These are phyloP conservation scores for Drosophila prostipennis DNA, from an alignment of 2,888 invertebrate genomes.

Conservation along the genomic window DNA sequence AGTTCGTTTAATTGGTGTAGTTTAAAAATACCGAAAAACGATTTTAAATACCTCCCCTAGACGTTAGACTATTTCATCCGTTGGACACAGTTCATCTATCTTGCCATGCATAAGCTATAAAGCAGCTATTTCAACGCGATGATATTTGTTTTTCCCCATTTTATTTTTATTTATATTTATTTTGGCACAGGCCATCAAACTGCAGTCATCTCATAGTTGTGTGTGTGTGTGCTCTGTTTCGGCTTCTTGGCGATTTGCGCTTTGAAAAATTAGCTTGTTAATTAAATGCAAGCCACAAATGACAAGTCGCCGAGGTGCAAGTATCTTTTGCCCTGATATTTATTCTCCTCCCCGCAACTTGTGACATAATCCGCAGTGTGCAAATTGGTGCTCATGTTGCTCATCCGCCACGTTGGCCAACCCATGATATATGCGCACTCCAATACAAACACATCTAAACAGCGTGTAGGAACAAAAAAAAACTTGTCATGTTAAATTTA, in stretches of 20 bases:
- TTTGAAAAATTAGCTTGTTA: constrained; percentile 80
- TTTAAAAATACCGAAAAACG: constrained; percentile 27
- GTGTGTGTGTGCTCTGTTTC: neutral
- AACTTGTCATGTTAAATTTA: constrained; percentile 72
- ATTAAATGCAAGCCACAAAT: constrained; percentile 75
- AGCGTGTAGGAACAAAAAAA: constrained; percentile 42
- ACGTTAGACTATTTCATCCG: constrained; percentile 45
- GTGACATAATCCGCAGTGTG: constrained; percentile 69
- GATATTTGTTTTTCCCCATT: constrained; percentile 13
- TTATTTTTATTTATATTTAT: constrained; percentile 25
- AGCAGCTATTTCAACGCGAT: constrained; percentile 46
- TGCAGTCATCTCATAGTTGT: constrained; percentile 9
- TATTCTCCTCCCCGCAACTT: neutral
- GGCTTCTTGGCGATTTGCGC: constrained; percentile 65
- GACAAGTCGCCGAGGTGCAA: constrained; percentile 60
- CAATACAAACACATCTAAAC: constrained; percentile 15
- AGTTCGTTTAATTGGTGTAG: constrained; percentile 15
- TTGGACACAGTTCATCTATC: constrained; percentile 56
- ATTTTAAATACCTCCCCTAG: constrained; percentile 41
- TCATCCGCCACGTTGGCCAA: constrained; percentile 64
- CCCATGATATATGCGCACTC: constrained; percentile 47
- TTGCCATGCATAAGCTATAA: constrained; percentile 54
- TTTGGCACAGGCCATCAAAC: constrained; percentile 33
- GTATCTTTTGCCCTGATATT: neutral
- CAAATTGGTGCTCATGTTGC: constrained; percentile 72